phyloP scores from a whole-genome alignment of 2,113 vertebrate species.

The Phylloscopus trochiloides region DNA sequence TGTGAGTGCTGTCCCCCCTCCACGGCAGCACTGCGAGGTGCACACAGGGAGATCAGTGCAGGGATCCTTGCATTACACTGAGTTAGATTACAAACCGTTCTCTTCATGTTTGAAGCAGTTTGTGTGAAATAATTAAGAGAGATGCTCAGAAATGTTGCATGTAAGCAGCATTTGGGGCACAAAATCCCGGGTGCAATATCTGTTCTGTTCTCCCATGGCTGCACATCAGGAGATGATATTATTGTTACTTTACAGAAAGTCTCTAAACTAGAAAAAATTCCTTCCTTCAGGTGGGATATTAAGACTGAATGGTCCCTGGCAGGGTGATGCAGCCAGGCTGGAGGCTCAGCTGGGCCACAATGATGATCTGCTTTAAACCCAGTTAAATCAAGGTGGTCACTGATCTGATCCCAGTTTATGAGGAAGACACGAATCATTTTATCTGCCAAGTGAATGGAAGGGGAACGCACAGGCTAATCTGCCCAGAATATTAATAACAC shows the following conservation, averaged over 20 bases:
- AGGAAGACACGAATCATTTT: background rate
- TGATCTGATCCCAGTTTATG: background rate
- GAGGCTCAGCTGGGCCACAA: rapidly evolving
- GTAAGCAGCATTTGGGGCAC: background rate
- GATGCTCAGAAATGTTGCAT: rapidly evolving
- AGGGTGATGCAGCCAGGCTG: rapidly evolving
- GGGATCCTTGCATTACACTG: background rate
- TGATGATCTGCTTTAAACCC: background rate
- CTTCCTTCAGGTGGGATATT: background rate
- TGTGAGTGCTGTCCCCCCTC: rapidly evolving
- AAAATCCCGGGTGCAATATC: background rate
- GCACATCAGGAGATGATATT: background rate
- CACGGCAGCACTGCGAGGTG: rapidly evolving
- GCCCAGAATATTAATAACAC: background rate
- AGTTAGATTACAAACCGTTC: background rate
- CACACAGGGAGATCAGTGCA: background rate
- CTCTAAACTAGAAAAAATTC: background rate
- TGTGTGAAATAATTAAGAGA: background rate
- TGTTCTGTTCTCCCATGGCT: background rate
- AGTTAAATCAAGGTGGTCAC: background rate
- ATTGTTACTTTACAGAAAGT: background rate
- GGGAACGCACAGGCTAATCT: background rate
- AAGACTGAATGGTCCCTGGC: background rate
- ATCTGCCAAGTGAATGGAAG: background rate
- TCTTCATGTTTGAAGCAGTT: background rate